Percentiles rank a stretch among this genome's conserved stretches.
Evolutionary conservation across 2,888 invertebrate genomes (phyloP).

Genomic region (Plebejus melissa): DNA sequence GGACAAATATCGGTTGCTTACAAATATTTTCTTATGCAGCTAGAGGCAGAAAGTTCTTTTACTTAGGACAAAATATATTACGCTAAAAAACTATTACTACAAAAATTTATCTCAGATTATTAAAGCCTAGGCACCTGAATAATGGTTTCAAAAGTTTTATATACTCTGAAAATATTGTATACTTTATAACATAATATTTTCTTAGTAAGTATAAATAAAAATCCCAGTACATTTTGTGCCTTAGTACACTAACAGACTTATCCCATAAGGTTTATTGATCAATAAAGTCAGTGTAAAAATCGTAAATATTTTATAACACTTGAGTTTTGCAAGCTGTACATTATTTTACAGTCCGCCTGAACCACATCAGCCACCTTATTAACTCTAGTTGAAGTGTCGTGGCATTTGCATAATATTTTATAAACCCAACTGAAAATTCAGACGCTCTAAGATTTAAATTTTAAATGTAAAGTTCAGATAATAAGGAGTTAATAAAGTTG

Average conservation of each 20-base stretch:
- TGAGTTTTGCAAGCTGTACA: neutral
- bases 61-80: too few species aligned
- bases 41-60: too few species aligned
- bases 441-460: constrained; percentile 16
- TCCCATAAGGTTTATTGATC: neutral
- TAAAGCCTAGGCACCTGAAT: too few species aligned
- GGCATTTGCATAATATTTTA: constrained; percentile 31
- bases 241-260: neutral
- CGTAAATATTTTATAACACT: neutral
- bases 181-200: neutral
- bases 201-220: neutral
- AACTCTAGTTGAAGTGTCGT: constrained; percentile 27
- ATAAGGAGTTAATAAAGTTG: constrained; percentile 13
- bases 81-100: too few species aligned
- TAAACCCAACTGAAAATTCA: constrained; percentile 27
- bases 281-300: neutral
- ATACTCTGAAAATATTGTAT: neutral
- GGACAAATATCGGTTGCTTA: constrained; percentile 30
- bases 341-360: neutral
- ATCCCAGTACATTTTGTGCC: neutral
- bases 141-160: neutral
- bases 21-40: too few species aligned
- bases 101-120: too few species aligned
- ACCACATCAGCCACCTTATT: constrained; percentile 13
- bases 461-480: neutral